phyloP scores from a whole-genome alignment of 2,113 vertebrate genomes.

The Aphelocoma coerulescens region DNA sequence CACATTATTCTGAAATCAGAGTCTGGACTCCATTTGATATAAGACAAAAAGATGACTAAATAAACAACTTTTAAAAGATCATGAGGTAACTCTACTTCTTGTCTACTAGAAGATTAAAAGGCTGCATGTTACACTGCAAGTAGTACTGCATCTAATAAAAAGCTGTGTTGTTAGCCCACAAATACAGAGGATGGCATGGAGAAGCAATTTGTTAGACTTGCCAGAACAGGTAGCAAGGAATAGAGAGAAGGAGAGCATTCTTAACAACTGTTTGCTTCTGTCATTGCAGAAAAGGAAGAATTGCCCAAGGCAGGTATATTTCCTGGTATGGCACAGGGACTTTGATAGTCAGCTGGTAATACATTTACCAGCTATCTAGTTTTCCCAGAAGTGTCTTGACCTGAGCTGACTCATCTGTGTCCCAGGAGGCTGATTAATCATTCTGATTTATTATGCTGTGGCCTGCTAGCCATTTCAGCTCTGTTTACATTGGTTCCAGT shows the following conservation, averaged over 20 bases:
- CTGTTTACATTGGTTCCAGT: constrained; percentile 5
- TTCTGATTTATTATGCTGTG: constrained; percentile 24
- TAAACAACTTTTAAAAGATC: neutral
- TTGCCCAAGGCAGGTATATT: constrained; percentile 7
- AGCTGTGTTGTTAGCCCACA: neutral
- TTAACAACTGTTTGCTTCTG: constrained; percentile 20
- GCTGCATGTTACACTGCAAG: neutral
- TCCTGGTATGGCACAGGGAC: constrained; percentile 29
- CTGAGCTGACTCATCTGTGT: constrained; percentile 27
- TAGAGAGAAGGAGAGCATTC: neutral
- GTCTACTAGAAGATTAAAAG: neutral
- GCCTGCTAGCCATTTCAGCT: constrained; percentile 1
- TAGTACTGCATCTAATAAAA: neutral
- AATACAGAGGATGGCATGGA: neutral
- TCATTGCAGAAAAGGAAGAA: constrained; percentile 2
- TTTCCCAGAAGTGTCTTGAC: constrained; percentile 60
- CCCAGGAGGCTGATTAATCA: constrained; percentile 15
- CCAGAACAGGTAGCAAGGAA: neutral
- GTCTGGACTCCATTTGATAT: neutral
- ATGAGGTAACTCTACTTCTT: neutral
- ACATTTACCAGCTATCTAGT: constrained; percentile 52
- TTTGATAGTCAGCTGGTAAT: constrained; percentile 44
- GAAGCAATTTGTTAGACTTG: neutral
- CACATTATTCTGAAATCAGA: neutral
- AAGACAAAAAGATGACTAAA: neutral